phyloP scores from a whole-genome alignment of 2,888 invertebrate species.

The Iselma pallidipennis region DNA sequence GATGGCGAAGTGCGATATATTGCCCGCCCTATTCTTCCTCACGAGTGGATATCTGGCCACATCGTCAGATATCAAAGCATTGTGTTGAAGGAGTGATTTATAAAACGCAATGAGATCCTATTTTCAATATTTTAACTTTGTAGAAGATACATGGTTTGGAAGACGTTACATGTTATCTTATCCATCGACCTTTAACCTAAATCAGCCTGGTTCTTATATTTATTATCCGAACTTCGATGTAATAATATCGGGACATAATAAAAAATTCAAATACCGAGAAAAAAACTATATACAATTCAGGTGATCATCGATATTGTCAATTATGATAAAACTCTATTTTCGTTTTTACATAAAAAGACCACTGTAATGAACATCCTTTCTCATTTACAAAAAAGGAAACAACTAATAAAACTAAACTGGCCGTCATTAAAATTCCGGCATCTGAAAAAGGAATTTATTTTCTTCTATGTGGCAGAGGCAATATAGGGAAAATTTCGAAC shows the following conservation, averaged over 20 bases:
- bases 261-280: no score
- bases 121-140: constrained; percentile 47
- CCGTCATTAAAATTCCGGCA: constrained; percentile 22
- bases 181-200: constrained; percentile 8
- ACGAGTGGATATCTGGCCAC: constrained; percentile 46
- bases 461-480: constrained; percentile 1
- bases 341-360: constrained; percentile 17
- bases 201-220: background rate
- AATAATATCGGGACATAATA: constrained; percentile 8
- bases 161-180: constrained; percentile 42
- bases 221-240: constrained; percentile 16
- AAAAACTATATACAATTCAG: no score
- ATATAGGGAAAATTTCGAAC: background rate
- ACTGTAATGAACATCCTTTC: constrained; percentile 31
- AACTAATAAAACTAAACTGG: constrained; percentile 23
- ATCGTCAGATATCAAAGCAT: constrained; percentile 47
- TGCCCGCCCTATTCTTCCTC: constrained; percentile 45
- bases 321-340: background rate
- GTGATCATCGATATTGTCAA: background rate
- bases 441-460: constrained; percentile 17
- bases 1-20: constrained; percentile 46
- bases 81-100: constrained; percentile 51
- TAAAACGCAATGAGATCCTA: constrained; percentile 49
- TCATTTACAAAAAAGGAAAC: constrained; percentile 18
- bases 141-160: constrained; percentile 43